Evolutionary conservation across 2,113 vertebrate species (phyloP), one percentile per base, ranked within the genome.

Genomic region (Probosciger aterrimus): DNA sequence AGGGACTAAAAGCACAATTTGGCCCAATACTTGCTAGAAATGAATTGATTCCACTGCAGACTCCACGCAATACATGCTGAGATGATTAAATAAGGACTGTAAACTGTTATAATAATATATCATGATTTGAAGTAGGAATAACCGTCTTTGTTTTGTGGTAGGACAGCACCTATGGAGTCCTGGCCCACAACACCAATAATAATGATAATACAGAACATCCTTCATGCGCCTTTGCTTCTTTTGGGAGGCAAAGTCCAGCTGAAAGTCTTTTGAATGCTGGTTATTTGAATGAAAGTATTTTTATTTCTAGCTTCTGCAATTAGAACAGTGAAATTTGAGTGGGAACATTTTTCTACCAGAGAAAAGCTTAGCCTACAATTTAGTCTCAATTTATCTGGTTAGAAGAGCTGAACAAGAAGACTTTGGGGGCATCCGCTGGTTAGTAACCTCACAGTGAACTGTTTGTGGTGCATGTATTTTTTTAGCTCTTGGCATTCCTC

Each of bases 271-370:
- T 82, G 86, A 79, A 75, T 81, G n/a, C 74, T 88, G 52, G 65
- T 90, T 88, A 76, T 83, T 96, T 90, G 88, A 93, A 93, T 91
- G 80, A 62, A 91, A 89, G 86, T 94, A 88, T 91, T 96, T 97
- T 93, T 94, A 89, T 86, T 92, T 93, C 86, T 76, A 87, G 80
- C 88, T 96, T 96, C 95, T 96, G 77, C 86, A 96, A 82, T 93
- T 92, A 95, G 92, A 95, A 95, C 60, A 79, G 86, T 46, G 62
- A 93, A 94, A 94, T 94, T 84, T 82, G 92, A 94, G 89, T 95
- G 84, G 92, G 86, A 89, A 82, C 44, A 14, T 79, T 92, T 79
- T 92, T 87, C 62, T 91, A 82, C 81, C 65, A 75, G 57, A 84
- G 70, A 43, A 91, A 88, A 73, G 13, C 74, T 88, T 82, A 94